Evolutionary conservation across 2,113 vertebrate species (phyloP), one percentile per base, ranked within the genome.

Genomic region (Nicator chloris): DNA sequence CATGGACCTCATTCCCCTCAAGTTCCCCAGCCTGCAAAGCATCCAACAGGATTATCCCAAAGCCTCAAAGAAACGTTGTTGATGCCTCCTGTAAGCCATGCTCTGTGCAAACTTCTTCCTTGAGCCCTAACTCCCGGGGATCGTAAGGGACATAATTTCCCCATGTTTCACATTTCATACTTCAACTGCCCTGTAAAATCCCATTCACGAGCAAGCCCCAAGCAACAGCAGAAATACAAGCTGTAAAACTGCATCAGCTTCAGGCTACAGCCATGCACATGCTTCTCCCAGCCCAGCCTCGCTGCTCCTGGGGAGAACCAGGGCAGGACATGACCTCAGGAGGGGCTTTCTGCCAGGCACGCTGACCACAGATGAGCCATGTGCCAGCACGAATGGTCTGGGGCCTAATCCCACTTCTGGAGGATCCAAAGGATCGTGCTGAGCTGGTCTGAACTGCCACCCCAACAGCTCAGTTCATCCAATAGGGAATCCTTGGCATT

Each of bases 311-410:
- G n/a, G 50, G 45, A 40, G 40, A 19, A 26, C n/a, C 86, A 44
- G 0, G 7, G 49, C 63, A 91, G 72, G 28, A 75, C 22, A 13
- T 0, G 15, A 45, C 39, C 26, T 49, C 72, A 82, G 9, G 60
- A 78, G 22, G 3, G 4, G 18, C 2, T 51, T 56, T 60, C 50
- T 42, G 42, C 54, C 64, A 51, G 22, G 16, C 13, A 69, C 0
- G 0, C 31, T 79, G 73, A 22, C 20, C 47, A 23, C 1, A 1
- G 65, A 14, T 7, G 28, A 79, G 40, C 28, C 7, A 1, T 3
- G 23, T 68, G 49, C 9, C 35, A 94, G 40, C 10, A 71, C 23
- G 64, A 1, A 0, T 3, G 24, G 12, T 69, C 2, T 70, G 45
- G 76, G 39, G 82, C 23, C 22, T 31, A 18, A 44, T 30, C 24